phyloP scores from a whole-genome alignment of 1,140 invertebrate genomes.

The Pollicipes pollicipes region DNA sequence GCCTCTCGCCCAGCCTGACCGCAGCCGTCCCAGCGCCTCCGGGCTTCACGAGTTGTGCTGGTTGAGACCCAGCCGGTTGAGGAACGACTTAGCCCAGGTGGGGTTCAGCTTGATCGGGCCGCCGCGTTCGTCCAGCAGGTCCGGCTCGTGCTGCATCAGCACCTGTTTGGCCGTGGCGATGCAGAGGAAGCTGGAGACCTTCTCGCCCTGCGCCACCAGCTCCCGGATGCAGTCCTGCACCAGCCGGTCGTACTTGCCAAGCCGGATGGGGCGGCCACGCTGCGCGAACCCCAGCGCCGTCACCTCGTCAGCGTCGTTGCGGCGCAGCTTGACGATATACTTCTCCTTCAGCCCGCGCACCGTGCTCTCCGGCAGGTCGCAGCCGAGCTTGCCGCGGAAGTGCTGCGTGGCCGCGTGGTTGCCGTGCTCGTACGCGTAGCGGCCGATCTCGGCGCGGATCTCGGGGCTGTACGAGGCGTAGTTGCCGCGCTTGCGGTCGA shows the following conservation, averaged over 20 bases:
- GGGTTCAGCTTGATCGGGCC: constrained; percentile 25
- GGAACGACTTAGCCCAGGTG: constrained; percentile 28
- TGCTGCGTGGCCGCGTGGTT: constrained; percentile 24
- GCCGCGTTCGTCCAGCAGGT: constrained; percentile 25
- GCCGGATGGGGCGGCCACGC: constrained; percentile 24
- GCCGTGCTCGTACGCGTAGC: constrained; percentile 26
- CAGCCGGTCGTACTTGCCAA: constrained; percentile 27
- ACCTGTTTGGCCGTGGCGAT: constrained; percentile 28
- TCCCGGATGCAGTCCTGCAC: constrained; percentile 27
- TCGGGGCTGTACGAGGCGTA: constrained; percentile 27
- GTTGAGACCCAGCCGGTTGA: constrained; percentile 22
- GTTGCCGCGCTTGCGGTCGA: constrained; percentile 18
- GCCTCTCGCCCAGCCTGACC: too few species aligned
- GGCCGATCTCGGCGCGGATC: constrained; percentile 26
- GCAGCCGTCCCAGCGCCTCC: too few species aligned
- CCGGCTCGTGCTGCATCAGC: constrained; percentile 26
- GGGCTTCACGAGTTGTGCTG: constrained; percentile 9
- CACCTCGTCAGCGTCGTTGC: constrained; percentile 19
- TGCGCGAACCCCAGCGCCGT: constrained; percentile 24
- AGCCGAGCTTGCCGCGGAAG: constrained; percentile 23
- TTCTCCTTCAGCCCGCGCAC: constrained; percentile 26
- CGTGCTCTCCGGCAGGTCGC: constrained; percentile 27
- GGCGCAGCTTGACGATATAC: constrained; percentile 23
- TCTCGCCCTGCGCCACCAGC: constrained; percentile 25
- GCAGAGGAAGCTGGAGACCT: constrained; percentile 25